phyloP scores from a whole-genome alignment of 1,140 invertebrate genomes.

The Brachystomella parvula region DNA sequence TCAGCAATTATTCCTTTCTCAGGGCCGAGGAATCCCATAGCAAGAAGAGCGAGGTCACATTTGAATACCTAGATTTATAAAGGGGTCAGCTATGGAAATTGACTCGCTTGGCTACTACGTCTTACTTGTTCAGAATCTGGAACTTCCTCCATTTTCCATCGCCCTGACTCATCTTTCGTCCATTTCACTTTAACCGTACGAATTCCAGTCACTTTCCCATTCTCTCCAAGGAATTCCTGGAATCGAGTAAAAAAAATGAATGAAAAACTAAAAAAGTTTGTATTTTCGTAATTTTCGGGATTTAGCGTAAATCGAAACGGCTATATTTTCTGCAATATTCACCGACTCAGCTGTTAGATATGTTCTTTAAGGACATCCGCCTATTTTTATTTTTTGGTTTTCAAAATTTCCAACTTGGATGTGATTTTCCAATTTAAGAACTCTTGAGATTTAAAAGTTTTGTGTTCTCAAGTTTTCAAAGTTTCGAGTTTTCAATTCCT shows the following conservation, averaged over 20 bases:
- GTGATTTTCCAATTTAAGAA: too few species aligned
- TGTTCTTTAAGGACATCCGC: too few species aligned
- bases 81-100: background rate
- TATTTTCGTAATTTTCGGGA: background rate
- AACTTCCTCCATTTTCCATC: constrained; percentile 90
- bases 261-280: background rate
- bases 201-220: constrained; percentile 80
- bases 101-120: constrained; percentile 12
- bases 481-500: too few species aligned
- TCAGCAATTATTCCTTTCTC: constrained; percentile 82
- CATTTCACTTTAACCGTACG: constrained; percentile 84
- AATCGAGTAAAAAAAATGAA: constrained; percentile 26
- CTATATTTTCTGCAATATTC: background rate
- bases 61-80: constrained; percentile 54
- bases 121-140: constrained; percentile 64
- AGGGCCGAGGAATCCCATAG: constrained; percentile 98
- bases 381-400: too few species aligned
- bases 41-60: constrained; percentile 86
- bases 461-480: background rate
- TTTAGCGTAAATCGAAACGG: background rate
- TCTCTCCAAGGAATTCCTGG: constrained; percentile 83
- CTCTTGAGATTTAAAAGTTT: background rate
- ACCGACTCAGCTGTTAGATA: too few species aligned
- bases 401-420: too few species aligned
- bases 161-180: constrained; percentile 81